These are phyloP conservation scores for Pocillopora grandis DNA, from an alignment of 92 coral and sea anemone genomes.

Conservation along the genomic window DNA sequence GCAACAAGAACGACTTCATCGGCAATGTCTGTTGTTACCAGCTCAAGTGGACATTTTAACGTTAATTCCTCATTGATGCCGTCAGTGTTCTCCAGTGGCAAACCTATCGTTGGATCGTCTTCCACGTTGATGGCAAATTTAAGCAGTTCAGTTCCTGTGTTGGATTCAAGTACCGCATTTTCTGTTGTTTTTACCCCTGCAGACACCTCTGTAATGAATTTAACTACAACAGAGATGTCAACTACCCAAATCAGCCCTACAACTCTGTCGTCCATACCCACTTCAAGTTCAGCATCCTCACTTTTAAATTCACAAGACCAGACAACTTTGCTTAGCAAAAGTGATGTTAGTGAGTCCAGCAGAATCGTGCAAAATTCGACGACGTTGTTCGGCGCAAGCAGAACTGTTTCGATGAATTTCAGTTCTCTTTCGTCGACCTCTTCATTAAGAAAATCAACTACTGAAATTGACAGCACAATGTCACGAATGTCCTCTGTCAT, in stretches of 20 bases:
- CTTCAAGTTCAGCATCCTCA: constrained; percentile 3
- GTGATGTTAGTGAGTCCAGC: background rate
- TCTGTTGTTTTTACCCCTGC: background rate
- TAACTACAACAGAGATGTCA: constrained; percentile 1
- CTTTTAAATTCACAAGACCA: background rate
- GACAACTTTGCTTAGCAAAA: constrained; percentile 1
- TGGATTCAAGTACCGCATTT: background rate
- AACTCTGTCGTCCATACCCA: background rate
- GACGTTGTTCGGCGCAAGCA: background rate
- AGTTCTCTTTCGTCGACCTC: background rate
- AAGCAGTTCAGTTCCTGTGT: constrained; percentile 1
- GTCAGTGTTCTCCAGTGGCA: background rate
- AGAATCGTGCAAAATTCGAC: background rate
- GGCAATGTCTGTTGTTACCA: background rate
- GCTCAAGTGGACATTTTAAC: background rate
- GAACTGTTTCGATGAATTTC: background rate
- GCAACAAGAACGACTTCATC: background rate
- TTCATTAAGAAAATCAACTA: background rate
- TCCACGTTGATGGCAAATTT: background rate
- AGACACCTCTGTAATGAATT: background rate
- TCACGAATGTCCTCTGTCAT: background rate
- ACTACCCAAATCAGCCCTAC: background rate
- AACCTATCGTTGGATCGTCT: background rate
- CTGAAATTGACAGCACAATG: background rate
- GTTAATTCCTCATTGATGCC: background rate